A percentile compares a stretch with the other conserved stretches of the same genome.
Evolutionary conservation across 2,888 invertebrate species (phyloP).

Genomic region (Habrosyne pyritoides): DNA sequence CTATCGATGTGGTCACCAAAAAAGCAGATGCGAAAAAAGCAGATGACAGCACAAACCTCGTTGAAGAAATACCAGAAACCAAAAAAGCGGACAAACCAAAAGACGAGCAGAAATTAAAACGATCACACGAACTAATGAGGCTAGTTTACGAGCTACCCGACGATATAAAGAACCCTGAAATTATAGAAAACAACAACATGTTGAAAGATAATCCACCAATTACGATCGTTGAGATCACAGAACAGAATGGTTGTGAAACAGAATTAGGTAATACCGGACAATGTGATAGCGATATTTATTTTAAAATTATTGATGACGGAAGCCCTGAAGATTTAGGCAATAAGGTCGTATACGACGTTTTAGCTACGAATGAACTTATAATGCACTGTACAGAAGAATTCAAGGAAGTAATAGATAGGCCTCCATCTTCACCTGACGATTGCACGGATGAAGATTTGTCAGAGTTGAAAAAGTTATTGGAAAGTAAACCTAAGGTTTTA

Average conservation of each 20-base stretch:
- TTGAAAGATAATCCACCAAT: conserved; percentile 77
- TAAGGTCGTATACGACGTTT: conserved; percentile 69
- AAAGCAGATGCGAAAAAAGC: conserved; percentile 65
- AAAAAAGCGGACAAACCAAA: conserved; percentile 53
- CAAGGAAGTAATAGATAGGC: conserved; percentile 68
- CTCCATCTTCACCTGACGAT: conserved; percentile 70
- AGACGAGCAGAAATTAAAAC: conserved; percentile 51
- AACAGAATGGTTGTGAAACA: conserved; percentile 78
- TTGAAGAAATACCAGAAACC: conserved; percentile 54
- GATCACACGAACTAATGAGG: conserved; percentile 73
- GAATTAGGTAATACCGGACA: conserved; percentile 52
- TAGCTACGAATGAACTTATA: conserved; percentile 63
- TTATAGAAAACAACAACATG: conserved; percentile 72
- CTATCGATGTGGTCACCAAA: conserved; percentile 68
- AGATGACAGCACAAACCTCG: conserved; percentile 58
- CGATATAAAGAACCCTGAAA: conserved; percentile 57
- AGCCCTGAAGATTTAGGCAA: conserved; percentile 70
- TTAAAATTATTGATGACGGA: conserved; percentile 53
- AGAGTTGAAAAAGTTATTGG: conserved; percentile 67
- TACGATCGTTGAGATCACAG: conserved; percentile 74
- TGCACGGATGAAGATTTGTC: conserved; percentile 71
- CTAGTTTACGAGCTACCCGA: conserved; percentile 78
- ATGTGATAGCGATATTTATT: conserved; percentile 65
- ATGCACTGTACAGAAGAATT: conserved; percentile 66
- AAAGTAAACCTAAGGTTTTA: conserved; percentile 85